A percentile compares a stretch with the other conserved stretches of the same genome.
These are phyloP conservation scores for Diadegma fenestrale DNA, from an alignment of 2,888 invertebrate species.

Conservation along the genomic window DNA sequence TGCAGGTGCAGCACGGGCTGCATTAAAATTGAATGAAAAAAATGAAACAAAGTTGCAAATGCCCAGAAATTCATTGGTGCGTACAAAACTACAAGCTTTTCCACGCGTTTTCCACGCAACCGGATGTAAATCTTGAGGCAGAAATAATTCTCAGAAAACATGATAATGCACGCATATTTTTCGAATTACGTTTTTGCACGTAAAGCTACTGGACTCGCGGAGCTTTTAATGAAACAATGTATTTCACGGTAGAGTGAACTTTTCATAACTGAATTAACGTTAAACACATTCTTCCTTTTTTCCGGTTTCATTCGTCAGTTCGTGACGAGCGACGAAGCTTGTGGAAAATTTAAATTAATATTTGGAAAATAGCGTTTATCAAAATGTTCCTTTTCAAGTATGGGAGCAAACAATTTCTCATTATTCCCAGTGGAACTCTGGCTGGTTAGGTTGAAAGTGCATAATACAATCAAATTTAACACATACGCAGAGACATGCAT, in stretches of 20 bases:
- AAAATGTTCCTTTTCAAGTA: background rate
- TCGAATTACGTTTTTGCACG: background rate
- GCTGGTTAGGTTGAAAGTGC: background rate
- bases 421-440: background rate
- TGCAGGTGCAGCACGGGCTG: background rate
- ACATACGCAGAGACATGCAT: background rate
- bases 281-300: background rate
- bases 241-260: conserved; percentile 2
- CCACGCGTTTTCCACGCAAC: background rate
- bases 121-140: background rate
- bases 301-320: background rate
- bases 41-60: background rate
- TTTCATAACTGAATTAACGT: conserved; percentile 15
- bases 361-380: background rate
- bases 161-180: background rate
- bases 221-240: conserved; percentile 1
- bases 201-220: background rate
- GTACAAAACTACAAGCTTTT: background rate
- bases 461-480: background rate
- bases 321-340: background rate
- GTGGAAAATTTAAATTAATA: background rate
- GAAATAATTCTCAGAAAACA: background rate
- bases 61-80: background rate
- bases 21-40: background rate
- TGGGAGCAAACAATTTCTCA: background rate